Conservation (phyloP, 1,140 invertebrate genomes). For the Pantala flavescens region DNA sequence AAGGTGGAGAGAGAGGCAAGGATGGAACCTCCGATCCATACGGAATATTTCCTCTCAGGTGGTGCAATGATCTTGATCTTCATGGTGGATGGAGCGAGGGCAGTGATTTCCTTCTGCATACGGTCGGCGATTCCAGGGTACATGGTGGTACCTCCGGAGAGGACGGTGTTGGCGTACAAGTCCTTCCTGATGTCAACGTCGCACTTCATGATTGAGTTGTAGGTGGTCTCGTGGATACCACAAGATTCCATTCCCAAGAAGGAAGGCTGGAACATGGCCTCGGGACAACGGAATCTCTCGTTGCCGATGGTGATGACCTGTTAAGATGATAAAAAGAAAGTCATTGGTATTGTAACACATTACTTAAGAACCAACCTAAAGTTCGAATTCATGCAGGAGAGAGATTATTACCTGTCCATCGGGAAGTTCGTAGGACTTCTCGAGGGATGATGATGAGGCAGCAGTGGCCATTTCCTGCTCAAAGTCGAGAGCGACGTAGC, state of each 20-base stretch:
- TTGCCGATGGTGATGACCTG: conserved; percentile 84
- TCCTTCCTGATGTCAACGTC: conserved; percentile 89
- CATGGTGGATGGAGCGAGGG: conserved; percentile 75
- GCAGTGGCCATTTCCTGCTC: conserved; percentile 93
- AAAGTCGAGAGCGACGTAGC: conserved; percentile 87
- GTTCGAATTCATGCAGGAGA: too few species aligned
- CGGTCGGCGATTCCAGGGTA: conserved; percentile 72
- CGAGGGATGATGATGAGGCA: conserved; percentile 71
- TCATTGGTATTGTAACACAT: too few species aligned
- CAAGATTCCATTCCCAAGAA: conserved; percentile 78
- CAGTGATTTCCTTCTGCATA: conserved; percentile 86
- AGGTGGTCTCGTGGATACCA: conserved; percentile 74
- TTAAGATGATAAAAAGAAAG: too few species aligned
- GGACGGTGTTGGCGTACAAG: conserved; percentile 84
- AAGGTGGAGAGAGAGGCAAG: conserved; percentile 80
- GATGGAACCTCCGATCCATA: conserved; percentile 77
- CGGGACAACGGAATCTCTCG: conserved; percentile 87
- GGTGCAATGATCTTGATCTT: conserved; percentile 92
- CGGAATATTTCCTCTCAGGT: conserved; percentile 75
- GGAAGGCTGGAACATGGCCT: conserved; percentile 83
- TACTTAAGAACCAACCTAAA: too few species aligned
- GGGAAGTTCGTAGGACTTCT: conserved; percentile 78
- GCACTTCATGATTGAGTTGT: conserved; percentile 91
- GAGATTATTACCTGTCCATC: conserved; percentile 62
- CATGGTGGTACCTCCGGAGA: conserved; percentile 88